phyloP scores from a whole-genome alignment of 2,888 invertebrate species.

The Silvanus unidentatus region DNA sequence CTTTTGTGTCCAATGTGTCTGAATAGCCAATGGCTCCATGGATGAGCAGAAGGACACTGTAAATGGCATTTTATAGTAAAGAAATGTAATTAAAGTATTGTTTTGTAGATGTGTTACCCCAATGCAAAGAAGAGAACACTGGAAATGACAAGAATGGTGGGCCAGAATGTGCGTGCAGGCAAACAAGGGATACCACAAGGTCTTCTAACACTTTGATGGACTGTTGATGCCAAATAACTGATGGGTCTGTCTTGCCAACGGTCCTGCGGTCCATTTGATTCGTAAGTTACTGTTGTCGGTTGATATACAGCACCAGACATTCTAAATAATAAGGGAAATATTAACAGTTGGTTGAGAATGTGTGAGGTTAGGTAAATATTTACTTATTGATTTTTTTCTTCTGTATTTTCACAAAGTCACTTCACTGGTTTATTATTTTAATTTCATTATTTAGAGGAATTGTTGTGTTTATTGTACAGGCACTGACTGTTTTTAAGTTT shows the following conservation, averaged over 20 bases:
- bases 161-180: conserved; percentile 34
- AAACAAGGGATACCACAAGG: conserved; percentile 51
- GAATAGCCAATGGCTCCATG: conserved; percentile 59
- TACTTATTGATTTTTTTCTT: too few relatives aligned
- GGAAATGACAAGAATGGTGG: conserved; percentile 38
- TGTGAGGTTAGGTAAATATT: too few relatives aligned
- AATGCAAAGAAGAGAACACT: conserved; percentile 38
- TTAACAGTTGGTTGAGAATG: too few relatives aligned
- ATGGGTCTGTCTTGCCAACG: conserved; percentile 43
- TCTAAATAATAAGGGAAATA: conserved; percentile 24
- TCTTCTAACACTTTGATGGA: conserved; percentile 53
- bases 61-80: conserved; percentile 17
- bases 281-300: conserved; percentile 72
- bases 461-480: too few relatives aligned
- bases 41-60: conserved; percentile 58
- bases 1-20: conserved; percentile 40
- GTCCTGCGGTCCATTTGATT: conserved; percentile 45
- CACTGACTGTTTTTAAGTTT: too few relatives aligned
- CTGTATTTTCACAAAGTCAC: conserved; percentile 8
- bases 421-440: background rate
- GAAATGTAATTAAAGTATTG: background rate
- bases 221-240: conserved; percentile 44
- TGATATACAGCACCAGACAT: conserved; percentile 64
- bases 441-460: too few relatives aligned
- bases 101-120: conserved; percentile 27